Percentiles rank a stretch among this genome's conserved stretches.
Evolutionary conservation across 30 jellyfish, hydroid and myxozoan species (phyloP).

Genomic region (Nemopilema nomurai): DNA sequence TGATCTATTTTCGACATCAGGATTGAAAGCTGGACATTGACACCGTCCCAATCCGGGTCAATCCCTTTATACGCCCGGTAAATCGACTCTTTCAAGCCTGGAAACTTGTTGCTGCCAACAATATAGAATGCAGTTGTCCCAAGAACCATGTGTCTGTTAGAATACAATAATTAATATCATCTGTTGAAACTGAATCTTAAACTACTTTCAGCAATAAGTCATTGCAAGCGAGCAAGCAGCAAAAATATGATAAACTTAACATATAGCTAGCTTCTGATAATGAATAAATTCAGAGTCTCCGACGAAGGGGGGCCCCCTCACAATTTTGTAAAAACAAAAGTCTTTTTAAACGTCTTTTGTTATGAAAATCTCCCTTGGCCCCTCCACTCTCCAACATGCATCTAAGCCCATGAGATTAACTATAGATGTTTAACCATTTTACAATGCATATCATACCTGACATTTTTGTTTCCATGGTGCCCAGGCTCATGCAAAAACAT

Average conservation of each 20-base stretch:
- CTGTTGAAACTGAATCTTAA: too few relatives aligned
- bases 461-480: conserved; percentile 59
- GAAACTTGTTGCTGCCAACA: conserved; percentile 36
- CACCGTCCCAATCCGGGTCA: conserved; percentile 74
- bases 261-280: too few relatives aligned
- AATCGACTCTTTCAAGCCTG: conserved; percentile 55
- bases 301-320: too few relatives aligned
- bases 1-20: conserved; percentile 52
- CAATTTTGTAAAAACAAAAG: too few relatives aligned
- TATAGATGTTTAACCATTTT: background rate
- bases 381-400: too few relatives aligned
- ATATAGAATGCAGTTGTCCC: conserved; percentile 63
- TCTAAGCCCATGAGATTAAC: too few relatives aligned
- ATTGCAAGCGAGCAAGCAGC: too few relatives aligned
- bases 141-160: conserved; percentile 45
- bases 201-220: too few relatives aligned
- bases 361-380: too few relatives aligned
- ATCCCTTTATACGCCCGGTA: conserved; percentile 51
- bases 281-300: too few relatives aligned
- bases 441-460: conserved; percentile 26
- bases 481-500: conserved; percentile 56
- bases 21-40: conserved; percentile 38
- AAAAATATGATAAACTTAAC: background rate
- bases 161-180: too few relatives aligned
- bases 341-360: too few relatives aligned